Base-by-base conservation (phyloP, 2,113 vertebrate species). In the Cyanoramphus novaezelandiae region DNA sequence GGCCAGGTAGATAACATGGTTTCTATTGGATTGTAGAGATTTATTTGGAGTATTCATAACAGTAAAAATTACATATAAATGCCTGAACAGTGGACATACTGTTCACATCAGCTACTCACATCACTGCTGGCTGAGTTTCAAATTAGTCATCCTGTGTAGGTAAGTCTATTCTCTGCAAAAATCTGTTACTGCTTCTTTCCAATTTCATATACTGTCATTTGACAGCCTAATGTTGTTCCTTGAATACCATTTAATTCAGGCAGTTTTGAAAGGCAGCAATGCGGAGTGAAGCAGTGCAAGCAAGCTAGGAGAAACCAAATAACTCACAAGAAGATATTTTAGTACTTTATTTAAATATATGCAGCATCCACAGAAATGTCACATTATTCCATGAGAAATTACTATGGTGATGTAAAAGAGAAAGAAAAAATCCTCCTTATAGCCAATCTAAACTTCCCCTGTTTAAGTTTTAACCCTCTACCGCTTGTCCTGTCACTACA, bases 101-200 rank as follows among this genome's bases (percentile, higher is more conserved):
- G 11, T 76, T 74, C 49, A 68, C 62, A 85, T 78, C 83, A 95
- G 82, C 49, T 95, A 91, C 63, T 95, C 87, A 92, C 33, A 93
- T 95, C 92, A 90, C 60, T 90, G 49, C 35, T 78, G 80, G n/a
- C 82, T 94, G 92, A 96, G 91, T 74, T 96, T 96, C 93, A 96
- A 82, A 96, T 92, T 89, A 92, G 64, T 96, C 92, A 88, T 90
- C 63, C 84, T 90, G 68, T 93, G 80, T 88, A 95, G 93, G 84
- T 92, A 96, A 97, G 95, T 95, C 95, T 96, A 75, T 41, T 81
- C 75, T 88, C 90, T 49, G 24, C 63, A 84, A 68, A 96, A 97
- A 71, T 60, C n/a, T 76, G 6, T 59, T 80, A 53, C n/a, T 82
- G 57, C 18, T 63, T 14, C 43, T 88, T 86, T 90, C 86, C 63